These are phyloP conservation scores for Seira sanloemensis DNA, from an alignment of 2,888 invertebrate species.

Conservation along the genomic window DNA sequence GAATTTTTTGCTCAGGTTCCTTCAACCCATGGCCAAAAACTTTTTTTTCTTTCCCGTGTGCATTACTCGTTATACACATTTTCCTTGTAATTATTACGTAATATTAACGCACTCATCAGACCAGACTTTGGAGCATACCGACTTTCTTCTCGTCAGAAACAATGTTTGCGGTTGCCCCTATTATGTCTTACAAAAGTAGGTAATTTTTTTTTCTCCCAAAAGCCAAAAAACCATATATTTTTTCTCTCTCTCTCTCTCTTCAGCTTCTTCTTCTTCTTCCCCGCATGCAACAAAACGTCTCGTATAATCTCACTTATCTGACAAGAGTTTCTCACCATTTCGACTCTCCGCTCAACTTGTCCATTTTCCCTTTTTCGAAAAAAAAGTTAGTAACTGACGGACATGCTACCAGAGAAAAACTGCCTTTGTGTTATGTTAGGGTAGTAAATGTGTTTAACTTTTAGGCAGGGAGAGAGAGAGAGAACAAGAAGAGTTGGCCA, in stretches of 20 bases:
- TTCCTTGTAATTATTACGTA: conserved; percentile 31
- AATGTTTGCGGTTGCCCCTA: conserved; percentile 36
- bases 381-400: conserved; percentile 41
- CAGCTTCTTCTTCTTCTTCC: not conserved
- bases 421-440: not conserved
- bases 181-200: conserved; percentile 8
- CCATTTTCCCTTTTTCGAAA: conserved; percentile 36
- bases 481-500: not conserved
- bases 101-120: conserved; percentile 12
- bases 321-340: conserved; percentile 61
- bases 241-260: not conserved
- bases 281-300: conserved; percentile 32
- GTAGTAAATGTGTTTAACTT: too few species aligned
- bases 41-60: too few species aligned
- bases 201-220: not conserved
- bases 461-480: too few species aligned
- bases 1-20: conserved; percentile 51
- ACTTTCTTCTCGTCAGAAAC: conserved; percentile 14
- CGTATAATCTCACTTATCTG: conserved; percentile 58
- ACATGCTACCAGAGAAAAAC: conserved; percentile 14
- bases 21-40: conserved; percentile 43
- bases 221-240: conserved; percentile 1
- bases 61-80: conserved; percentile 8
- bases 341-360: conserved; percentile 25
- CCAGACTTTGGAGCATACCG: not conserved